These are phyloP conservation scores for Cryptocephalus primarius DNA, from an alignment of 2,888 invertebrate species.

Conservation along the genomic window DNA sequence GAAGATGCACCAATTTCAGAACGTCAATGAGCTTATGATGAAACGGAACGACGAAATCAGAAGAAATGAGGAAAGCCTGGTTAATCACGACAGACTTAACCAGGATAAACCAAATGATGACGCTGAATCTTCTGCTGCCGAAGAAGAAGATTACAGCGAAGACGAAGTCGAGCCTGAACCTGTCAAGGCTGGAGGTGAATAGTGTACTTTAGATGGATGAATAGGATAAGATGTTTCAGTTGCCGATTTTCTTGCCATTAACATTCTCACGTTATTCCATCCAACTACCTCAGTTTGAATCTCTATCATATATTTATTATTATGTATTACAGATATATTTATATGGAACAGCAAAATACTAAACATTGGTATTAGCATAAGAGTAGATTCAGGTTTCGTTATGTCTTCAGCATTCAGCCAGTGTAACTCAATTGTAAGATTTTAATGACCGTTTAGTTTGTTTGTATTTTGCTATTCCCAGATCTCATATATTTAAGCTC, in stretches of 20 bases:
- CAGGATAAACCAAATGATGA: constrained; percentile 26
- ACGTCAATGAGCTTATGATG: constrained; percentile 43
- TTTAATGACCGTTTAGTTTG: too few species aligned
- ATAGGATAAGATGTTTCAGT: constrained; percentile 16
- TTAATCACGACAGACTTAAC: constrained; percentile 40
- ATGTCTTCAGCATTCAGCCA: too few species aligned
- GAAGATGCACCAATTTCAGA: constrained; percentile 52
- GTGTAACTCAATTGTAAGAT: too few species aligned
- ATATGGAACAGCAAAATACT: too few species aligned
- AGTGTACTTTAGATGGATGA: constrained; percentile 13
- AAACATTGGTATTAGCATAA: too few species aligned
- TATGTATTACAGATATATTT: too few species aligned
- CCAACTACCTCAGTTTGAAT: constrained; percentile 56
- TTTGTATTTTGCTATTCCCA: too few species aligned
- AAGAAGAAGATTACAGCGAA: constrained; percentile 45
- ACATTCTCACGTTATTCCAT: constrained; percentile 45
- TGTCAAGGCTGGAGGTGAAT: constrained; percentile 37
- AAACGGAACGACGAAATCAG: constrained; percentile 39
- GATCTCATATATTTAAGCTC: too few species aligned
- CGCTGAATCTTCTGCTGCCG: constrained; percentile 42
- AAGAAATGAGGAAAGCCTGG: constrained; percentile 43
- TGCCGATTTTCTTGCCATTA: constrained; percentile 21
- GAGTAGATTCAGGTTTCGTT: too few species aligned
- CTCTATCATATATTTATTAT: constrained; percentile 8
- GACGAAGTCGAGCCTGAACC: constrained; percentile 39